Conservation (phyloP, 2,113 vertebrate genomes). For the Columba livia region DNA sequence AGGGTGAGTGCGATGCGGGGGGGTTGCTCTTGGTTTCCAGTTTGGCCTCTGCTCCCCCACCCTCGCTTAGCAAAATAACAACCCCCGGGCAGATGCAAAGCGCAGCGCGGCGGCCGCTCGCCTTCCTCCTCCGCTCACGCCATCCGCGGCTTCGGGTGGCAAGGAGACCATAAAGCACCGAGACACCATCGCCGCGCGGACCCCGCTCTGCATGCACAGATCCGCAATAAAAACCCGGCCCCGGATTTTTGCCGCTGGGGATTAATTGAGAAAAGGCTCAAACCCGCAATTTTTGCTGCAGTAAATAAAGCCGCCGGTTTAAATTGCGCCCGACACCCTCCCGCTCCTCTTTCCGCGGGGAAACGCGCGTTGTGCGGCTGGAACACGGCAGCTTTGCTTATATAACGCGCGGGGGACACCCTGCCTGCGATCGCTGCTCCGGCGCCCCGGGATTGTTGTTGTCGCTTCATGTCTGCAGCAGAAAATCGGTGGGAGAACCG, state of each 20-base stretch:
- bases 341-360: not conserved
- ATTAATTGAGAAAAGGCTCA: not conserved
- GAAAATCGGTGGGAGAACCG: not conserved
- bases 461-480: not conserved
- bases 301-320: not conserved
- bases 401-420: not conserved
- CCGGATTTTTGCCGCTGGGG: accelerated
- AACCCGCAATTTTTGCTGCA: not conserved
- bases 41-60: not conserved
- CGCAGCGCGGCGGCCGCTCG: not conserved
- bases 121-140: too few species aligned
- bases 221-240: accelerated
- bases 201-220: not conserved
- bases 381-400: not conserved
- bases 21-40: not conserved
- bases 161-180: not conserved
- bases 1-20: not conserved
- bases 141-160: not conserved
- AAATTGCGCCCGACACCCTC: not conserved
- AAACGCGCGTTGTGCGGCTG: not conserved
- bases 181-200: not conserved
- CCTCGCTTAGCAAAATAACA: not conserved
- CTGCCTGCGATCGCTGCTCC: not conserved
- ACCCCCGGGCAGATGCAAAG: not conserved
- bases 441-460: not conserved